Evolutionary conservation across 2,113 vertebrate genomes (phyloP).

Genomic region (Pluvialis apricaria): DNA sequence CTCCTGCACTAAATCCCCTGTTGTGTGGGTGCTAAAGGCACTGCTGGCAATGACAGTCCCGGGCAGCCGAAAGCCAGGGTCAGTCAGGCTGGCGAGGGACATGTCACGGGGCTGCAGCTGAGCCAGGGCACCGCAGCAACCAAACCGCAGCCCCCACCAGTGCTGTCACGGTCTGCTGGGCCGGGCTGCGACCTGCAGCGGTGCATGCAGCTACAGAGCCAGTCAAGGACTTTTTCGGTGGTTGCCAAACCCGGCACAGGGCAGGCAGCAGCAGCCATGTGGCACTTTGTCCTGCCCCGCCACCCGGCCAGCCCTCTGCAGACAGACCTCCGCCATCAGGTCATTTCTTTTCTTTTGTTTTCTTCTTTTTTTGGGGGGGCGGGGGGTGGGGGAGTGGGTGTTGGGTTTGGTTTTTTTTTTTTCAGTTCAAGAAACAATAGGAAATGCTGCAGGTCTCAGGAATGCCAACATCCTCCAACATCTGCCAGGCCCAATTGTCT

Average conservation of each 20-base stretch:
- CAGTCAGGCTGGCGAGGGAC: background rate
- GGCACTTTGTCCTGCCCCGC: background rate
- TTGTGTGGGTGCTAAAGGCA: background rate
- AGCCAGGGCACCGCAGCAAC: background rate
- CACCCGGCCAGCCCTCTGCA: background rate
- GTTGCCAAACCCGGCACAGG: background rate
- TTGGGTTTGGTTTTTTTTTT: background rate
- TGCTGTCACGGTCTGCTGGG: too few species aligned
- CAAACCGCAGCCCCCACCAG: background rate
- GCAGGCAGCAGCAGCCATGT: background rate
- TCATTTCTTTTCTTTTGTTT: background rate
- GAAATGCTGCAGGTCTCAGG: background rate
- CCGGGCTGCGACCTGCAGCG: accelerated
- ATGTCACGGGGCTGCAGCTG: accelerated
- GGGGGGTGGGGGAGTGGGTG: too few species aligned
- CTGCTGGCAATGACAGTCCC: background rate
- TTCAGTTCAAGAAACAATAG: background rate
- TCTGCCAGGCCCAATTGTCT: too few species aligned
- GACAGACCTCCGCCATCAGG: accelerated
- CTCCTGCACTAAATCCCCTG: background rate
- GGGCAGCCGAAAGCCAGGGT: accelerated
- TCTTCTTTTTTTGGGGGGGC: too few species aligned
- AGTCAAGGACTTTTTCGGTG: accelerated
- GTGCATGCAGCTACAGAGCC: accelerated
- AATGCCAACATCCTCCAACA: background rate